A percentile compares a stretch with the other conserved stretches of the same genome.
Conservation (phyloP, 2,888 invertebrate genomes). For the Clepsis dumicolana region DNA sequence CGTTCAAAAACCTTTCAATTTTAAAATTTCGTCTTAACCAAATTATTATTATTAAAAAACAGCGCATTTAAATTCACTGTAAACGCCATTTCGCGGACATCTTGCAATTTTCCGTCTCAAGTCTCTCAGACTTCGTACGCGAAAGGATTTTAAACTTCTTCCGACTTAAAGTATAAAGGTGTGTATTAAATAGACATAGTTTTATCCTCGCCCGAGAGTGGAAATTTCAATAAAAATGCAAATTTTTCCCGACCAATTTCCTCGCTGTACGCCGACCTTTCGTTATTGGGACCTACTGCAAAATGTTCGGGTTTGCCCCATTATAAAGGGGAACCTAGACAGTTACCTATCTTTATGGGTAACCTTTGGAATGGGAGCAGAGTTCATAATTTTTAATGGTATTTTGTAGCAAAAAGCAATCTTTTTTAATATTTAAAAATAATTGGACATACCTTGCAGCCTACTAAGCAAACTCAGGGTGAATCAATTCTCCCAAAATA, state of each 20-base stretch:
- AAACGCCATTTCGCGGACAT: neutral
- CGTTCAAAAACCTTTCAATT: no score
- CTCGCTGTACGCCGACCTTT: conserved; percentile 71
- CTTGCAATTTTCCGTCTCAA: conserved; percentile 6
- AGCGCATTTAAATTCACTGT: neutral
- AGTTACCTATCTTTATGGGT: conserved; percentile 41
- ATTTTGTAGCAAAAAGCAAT: neutral
- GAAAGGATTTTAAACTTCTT: conserved; percentile 19
- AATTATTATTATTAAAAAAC: no score
- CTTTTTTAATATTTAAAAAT: neutral
- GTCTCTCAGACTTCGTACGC: conserved; percentile 12
- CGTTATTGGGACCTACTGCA: conserved; percentile 73
- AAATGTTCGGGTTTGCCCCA: conserved; percentile 68
- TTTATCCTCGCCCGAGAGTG: conserved; percentile 78
- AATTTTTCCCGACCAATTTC: conserved; percentile 80
- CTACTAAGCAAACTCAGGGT: no score
- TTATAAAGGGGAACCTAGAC: conserved; percentile 53
- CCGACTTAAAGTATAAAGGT: conserved; percentile 54
- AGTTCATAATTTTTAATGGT: neutral
- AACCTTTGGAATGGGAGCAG: conserved; percentile 3
- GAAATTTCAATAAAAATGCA: conserved; percentile 85
- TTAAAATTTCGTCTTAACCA: no score
- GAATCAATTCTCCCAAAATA: no score
- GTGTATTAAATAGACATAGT: conserved; percentile 64
- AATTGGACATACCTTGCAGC: no score